Conservation (phyloP, 2,888 invertebrate species). For the Eristalinus sepulchralis region DNA sequence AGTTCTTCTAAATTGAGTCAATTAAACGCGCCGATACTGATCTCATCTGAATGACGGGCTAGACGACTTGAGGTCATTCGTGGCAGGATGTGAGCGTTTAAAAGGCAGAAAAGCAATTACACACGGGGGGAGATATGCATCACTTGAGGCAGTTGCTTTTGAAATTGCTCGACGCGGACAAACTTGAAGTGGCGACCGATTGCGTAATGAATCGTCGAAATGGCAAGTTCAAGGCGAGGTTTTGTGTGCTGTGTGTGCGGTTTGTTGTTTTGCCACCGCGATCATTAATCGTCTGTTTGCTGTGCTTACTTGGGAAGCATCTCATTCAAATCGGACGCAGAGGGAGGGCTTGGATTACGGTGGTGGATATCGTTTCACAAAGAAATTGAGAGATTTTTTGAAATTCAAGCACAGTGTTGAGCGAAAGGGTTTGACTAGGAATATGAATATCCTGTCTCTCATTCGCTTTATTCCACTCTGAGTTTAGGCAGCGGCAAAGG, state of each 20-base stretch:
- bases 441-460: too few species aligned
- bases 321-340: too few species aligned
- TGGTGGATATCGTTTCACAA: too few species aligned
- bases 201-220: not conserved
- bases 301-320: too few species aligned
- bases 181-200: not conserved
- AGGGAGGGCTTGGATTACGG: too few species aligned
- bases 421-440: too few species aligned
- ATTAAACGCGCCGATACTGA: not conserved
- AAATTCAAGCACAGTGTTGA: too few species aligned
- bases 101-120: not conserved
- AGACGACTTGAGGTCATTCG: not conserved
- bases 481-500: too few species aligned
- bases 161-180: not conserved
- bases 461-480: too few species aligned
- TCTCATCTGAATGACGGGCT: not conserved
- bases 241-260: not conserved
- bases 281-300: not conserved
- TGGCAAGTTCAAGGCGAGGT: not conserved
- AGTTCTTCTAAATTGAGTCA: not conserved
- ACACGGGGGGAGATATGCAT: not conserved
- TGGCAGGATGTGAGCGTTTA: not conserved
- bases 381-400: too few species aligned
- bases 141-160: not conserved
- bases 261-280: not conserved